Evolutionary conservation across 2,797 vertebrate genomes (phyloP), one percentile per base, ranked within the genome.

Genomic region (Knipowitschia caucasica): DNA sequence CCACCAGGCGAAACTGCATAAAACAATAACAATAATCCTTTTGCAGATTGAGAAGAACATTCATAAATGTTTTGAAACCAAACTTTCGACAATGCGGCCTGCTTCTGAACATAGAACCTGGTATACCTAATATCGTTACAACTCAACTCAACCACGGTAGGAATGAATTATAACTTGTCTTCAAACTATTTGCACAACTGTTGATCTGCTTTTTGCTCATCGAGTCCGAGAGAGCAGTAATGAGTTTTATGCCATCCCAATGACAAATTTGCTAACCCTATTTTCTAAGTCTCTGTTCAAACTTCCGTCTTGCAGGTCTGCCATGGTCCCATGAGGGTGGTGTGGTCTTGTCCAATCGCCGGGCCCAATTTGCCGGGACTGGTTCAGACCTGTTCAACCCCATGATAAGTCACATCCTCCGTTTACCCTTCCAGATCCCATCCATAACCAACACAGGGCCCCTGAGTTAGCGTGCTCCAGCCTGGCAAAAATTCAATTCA

Each of bases 401-500:
- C 81, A 77, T 68, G 70, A 84, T 80, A 88, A 92, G 88, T 89
- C 89, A 88, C 87, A 91, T 90, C 86, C 88, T 88, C 84, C 87
- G 67, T 89, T 92, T 80, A 89, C 91, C 91, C 91, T 90, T 92
- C 93, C 91, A 88, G 91, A 93, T 92, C 91, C 66, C 82, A 89
- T 56, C 62, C 85, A n/a, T 89, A 95, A 93, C 91, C 91, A 94
- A 93, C 92, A 93, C 81, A 92, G 91, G 65, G 63, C 74, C 92
- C 89, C 75, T 53, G 64, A 92, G 93, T 91, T 92, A 89, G 91
- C 90, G 92, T 93, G 92, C 93, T 92, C 93, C 62, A 58, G 81
- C 89, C 92, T 94, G 92, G 93, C 92, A 90, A 93, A 94, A 94
- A 95, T 95, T 95, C 92, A 94, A 98, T 96, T 96, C 93, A 89